Conservation (phyloP, 2,113 vertebrate genomes). For the Leiothrix lutea region DNA sequence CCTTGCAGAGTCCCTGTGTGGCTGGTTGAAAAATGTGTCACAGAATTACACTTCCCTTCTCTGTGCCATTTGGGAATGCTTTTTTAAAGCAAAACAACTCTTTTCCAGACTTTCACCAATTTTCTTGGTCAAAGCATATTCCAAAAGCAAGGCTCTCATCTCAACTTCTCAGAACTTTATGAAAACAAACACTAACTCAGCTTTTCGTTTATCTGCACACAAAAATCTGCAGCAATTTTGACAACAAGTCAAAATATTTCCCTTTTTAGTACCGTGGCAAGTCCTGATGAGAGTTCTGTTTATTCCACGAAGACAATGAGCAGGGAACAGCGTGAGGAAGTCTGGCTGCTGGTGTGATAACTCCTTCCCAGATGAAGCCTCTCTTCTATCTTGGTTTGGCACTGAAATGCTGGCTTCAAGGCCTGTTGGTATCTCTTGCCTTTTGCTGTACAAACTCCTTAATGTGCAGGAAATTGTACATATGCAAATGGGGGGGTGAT, state of each 20-base stretch:
- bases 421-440: conserved; percentile 12
- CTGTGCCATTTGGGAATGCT: neutral
- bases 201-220: neutral
- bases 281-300: neutral
- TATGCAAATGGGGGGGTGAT: neutral
- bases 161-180: neutral
- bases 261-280: neutral
- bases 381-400: neutral
- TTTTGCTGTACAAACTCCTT: conserved; percentile 26
- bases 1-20: neutral
- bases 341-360: neutral
- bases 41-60: neutral
- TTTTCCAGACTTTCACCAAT: neutral
- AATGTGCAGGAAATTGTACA: conserved; percentile 4
- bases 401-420: conserved; percentile 4
- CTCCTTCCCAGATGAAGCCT: neutral
- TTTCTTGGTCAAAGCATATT: neutral
- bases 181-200: neutral
- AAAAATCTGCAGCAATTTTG: neutral
- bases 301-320: neutral
- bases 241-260: neutral
- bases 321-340: neutral
- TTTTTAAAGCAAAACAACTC: neutral
- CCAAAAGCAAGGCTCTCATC: neutral
- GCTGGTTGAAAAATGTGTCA: neutral